Base-by-base conservation (phyloP, 2,888 invertebrate genomes). In the Drosophila imparisetae region DNA sequence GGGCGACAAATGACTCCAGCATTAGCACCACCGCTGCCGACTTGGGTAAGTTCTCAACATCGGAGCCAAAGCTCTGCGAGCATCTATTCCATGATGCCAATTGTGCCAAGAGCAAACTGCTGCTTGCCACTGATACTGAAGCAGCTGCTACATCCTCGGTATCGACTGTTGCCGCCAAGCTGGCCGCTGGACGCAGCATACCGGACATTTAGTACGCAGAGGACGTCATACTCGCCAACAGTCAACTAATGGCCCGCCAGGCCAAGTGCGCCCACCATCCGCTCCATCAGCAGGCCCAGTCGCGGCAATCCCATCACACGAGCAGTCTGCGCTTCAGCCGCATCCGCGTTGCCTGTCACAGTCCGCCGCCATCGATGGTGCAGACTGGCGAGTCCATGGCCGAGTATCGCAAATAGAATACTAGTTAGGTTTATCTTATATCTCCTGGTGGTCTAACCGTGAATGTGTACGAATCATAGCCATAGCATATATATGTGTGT, bases 181-280 rank as follows among this genome's bases (percentile, higher is more conserved):
- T 76, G 64, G 78, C 82, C 10, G 83, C 81, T 21, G 89, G 81
- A 18, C 90, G 91, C 62, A 91, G 84, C 60, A 90, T 92, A 72
- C 92, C 93, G 87, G 92, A 92, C 81, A 93, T 92, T 90, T 92
- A 92, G 92, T 93, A 93, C 91, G 92, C 92, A 89, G 92, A 92
- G 89, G 91, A 92, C 82, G 91, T 92, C 81, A 91, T 92, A 86
- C 89, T 92, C 81, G 92, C 91, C 75, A 92, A 90, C 74, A 92
- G 81, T 70, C 91, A 91, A 76, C 81, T 82, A 55, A 38, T 55
- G 77, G 85, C 83, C 21, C 80, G 86, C 5, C 82, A 85, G 72
- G 82, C 78, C 68, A 86, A 88, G 59, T 85, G 85, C 62, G 69
- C 84, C 55, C 89, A 90, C 62, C 89, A 89, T 62, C 80, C 84